phyloP scores from a whole-genome alignment of 2,888 invertebrate species.

The Sinodicranocentrus sp. region DNA sequence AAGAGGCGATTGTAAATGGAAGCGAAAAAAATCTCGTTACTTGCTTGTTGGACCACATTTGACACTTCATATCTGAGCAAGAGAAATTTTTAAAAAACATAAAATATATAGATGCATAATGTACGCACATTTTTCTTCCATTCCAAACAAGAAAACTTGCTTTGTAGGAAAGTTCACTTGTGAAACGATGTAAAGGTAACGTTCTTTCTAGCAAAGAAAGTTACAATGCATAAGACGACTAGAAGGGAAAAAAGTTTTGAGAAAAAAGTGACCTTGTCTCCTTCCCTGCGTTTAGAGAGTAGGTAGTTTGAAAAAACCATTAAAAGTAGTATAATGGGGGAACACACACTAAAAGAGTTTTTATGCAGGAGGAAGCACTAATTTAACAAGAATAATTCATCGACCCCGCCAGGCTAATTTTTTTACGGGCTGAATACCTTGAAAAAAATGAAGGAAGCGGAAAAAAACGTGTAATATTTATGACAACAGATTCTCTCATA shows the following conservation, averaged over 20 bases:
- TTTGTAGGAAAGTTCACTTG: background rate
- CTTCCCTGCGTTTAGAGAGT: background rate
- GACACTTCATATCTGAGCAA: conserved; percentile 27
- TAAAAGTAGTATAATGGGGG: background rate
- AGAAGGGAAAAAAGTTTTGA: background rate
- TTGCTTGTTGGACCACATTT: conserved; percentile 31
- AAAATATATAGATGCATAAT: conserved; percentile 5
- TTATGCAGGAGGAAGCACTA: conserved; percentile 2
- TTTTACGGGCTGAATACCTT: conserved; percentile 2
- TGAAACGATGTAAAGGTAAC: background rate
- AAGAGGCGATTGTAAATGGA: conserved; percentile 11
- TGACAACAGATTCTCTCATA: conserved; percentile 55
- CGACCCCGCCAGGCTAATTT: conserved; percentile 17
- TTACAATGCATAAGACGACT: background rate
- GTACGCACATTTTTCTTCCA: conserved; percentile 25
- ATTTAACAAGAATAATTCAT: conserved; percentile 24
- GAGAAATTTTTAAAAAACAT: conserved; percentile 1
- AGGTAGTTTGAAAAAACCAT: too few relatives aligned
- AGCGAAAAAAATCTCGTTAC: conserved; percentile 28
- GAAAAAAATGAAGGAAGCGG: background rate
- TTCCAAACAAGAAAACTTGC: background rate
- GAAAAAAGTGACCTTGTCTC: conserved; percentile 27
- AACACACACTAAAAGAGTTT: background rate
- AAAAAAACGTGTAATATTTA: conserved; percentile 40
- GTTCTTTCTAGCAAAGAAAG: background rate